Evolutionary conservation across 2,888 invertebrate genomes (phyloP), one percentile per base, ranked within the genome.

Genomic region (Altica lythri): DNA sequence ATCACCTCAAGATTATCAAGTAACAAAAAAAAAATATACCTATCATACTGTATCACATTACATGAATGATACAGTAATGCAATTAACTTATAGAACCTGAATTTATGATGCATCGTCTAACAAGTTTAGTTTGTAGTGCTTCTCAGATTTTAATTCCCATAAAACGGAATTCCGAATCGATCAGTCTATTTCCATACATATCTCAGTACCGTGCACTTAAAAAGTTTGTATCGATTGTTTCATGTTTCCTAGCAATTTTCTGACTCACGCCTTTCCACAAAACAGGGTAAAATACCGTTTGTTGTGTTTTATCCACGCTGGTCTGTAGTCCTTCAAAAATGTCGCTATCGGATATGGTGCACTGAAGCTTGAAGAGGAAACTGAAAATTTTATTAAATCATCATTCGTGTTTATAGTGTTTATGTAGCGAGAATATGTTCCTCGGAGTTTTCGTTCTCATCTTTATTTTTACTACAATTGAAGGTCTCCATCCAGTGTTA

Each of bases 191-290:
- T 56, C 44, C 54, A 56, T 56, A 54, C 48, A 54, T 50, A 53
- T 54, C 56, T 59, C 55, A 55, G 52, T 55, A 50, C 53, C 43
- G 46, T 46, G 50, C 32, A 50, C 42, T 45, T 44, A 37, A 57
- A 62, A 60, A 67, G 68, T 71, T 69, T 71, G 69, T 70, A 70
- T 71, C 57, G 71, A 68, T 69, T 68, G 71, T 69, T 68, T 60
- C 71, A 66, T 66, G 71, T 69, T 68, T 60, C 71, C 67, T 67
- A 64, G 69, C 68, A 66, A 69, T 67, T 46, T 63, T 64, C 63
- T 65, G 67, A 69, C 56, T 64, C 66, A 65, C 60, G 49, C 45
- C 14, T 4, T 35, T 37, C 38, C 59, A 56, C 52, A 42, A 49
- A n/a, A 29, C 32, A 57, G 64, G 62, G 61, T 61, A 55, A 50